A percentile compares a stretch with the other conserved stretches of the same genome.
Conservation (phyloP, 2,797 vertebrate genomes). For the Peromyscus eremicus region DNA sequence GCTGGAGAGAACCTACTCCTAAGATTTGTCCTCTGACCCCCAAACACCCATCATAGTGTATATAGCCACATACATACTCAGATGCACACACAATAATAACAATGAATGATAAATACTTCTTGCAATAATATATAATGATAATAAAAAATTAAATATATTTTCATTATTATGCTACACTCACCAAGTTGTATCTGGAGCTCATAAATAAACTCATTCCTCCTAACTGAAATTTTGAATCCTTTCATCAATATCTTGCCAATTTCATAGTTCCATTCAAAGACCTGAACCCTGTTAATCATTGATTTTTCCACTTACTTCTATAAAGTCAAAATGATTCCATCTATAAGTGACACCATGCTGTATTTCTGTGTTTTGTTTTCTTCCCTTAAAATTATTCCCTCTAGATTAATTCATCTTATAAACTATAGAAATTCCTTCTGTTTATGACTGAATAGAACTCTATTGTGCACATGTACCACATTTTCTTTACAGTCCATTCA, state of each 20-base stretch:
- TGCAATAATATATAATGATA: not conserved
- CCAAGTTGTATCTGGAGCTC: not conserved
- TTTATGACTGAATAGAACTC: not conserved
- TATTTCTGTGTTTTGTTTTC: not conserved
- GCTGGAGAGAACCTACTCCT: not conserved
- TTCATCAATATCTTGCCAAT: not conserved
- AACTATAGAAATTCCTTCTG: not conserved
- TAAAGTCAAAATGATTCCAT: not conserved
- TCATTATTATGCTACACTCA: not conserved
- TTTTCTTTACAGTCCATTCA: not conserved
- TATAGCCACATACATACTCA: not conserved
- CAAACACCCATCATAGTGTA: not conserved
- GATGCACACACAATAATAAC: not conserved
- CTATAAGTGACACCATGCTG: not conserved
- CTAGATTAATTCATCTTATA: not conserved
- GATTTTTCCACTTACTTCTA: not conserved
- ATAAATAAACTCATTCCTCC: not conserved
- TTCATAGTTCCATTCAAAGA: not conserved
- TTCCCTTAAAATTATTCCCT: not conserved
- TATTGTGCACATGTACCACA: not conserved
- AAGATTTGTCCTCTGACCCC: not conserved
- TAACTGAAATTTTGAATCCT: not conserved
- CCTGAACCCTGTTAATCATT: not conserved
- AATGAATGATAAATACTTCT: not conserved
- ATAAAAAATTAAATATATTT: not conserved